Percentiles rank a stretch among this genome's conserved stretches.
Evolutionary conservation across 1,140 invertebrate genomes (phyloP).

Genomic region (Yoshiicerus persimilis): DNA sequence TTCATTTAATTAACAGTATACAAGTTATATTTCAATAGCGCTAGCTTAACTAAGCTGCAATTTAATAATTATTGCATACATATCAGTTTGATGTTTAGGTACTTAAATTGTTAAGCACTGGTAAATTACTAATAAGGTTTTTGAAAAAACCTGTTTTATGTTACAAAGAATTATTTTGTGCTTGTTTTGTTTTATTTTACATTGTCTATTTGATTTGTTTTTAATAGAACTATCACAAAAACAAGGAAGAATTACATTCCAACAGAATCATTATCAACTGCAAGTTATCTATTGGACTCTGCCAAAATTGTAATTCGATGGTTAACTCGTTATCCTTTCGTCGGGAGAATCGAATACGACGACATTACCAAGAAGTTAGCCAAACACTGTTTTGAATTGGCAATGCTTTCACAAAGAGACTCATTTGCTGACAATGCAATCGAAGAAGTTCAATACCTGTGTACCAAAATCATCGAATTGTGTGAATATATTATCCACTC

Average conservation of each 20-base stretch:
- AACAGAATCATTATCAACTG: constrained; percentile 40
- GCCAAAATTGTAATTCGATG: constrained; percentile 42
- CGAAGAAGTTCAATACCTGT: constrained; percentile 48
- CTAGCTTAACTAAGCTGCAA: no score
- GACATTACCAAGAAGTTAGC: constrained; percentile 39
- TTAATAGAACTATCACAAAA: constrained; percentile 20
- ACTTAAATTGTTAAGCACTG: no score
- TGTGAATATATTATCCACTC: constrained; percentile 44
- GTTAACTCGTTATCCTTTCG: constrained; percentile 45
- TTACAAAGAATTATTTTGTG: no score
- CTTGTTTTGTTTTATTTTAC: no score
- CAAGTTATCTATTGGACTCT: constrained; percentile 43
- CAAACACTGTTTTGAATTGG: constrained; percentile 48
- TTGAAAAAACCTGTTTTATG: no score
- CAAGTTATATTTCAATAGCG: no score
- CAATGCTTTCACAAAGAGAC: constrained; percentile 41
- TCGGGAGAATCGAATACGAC: constrained; percentile 42
- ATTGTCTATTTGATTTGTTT: no score
- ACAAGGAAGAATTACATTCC: constrained; percentile 42
- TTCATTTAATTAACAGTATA: no score
- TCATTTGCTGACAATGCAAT: constrained; percentile 49
- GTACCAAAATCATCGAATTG: constrained; percentile 47
- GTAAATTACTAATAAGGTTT: no score
- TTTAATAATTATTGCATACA: no score
- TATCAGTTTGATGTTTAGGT: no score